These are phyloP conservation scores for Helogale parvula DNA, from an alignment of 2,113 vertebrate genomes.

Conservation along the genomic window DNA sequence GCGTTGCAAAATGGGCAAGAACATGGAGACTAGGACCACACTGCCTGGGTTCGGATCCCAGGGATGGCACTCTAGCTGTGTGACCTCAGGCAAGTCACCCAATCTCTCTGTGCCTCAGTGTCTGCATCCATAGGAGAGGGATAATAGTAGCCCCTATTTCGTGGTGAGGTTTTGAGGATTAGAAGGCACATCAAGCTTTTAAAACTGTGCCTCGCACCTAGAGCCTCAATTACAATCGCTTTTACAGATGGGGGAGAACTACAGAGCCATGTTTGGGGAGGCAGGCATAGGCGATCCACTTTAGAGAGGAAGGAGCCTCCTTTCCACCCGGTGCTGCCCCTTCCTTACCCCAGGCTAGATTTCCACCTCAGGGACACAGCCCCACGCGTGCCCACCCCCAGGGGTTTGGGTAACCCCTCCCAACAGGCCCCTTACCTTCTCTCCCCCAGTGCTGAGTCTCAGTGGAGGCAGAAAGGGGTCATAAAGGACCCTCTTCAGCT, in stretches of 20 bases:
- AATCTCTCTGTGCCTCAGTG: neutral
- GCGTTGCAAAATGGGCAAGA: neutral
- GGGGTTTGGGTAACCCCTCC: neutral
- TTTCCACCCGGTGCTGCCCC: neutral
- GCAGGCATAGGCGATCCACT: neutral
- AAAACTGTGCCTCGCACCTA: neutral
- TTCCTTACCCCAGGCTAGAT: neutral
- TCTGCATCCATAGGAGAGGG: neutral
- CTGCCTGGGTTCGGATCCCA: neutral
- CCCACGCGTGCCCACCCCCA: neutral
- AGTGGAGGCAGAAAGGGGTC: conserved; percentile 85
- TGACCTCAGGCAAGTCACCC: neutral
- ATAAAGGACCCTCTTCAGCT: conserved; percentile 83
- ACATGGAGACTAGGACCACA: neutral
- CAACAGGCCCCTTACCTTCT: conserved; percentile 73
- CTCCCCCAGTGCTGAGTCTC: conserved; percentile 81
- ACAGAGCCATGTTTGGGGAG: neutral
- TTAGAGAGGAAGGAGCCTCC: neutral
- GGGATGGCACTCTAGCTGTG: neutral
- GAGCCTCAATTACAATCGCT: neutral
- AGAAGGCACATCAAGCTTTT: neutral
- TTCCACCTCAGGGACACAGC: neutral
- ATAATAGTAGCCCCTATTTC: neutral
- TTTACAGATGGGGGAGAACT: neutral
- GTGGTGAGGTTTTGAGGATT: neutral